Evolutionary conservation across 2,888 invertebrate genomes (phyloP).

Genomic region (Andrena marginata): DNA sequence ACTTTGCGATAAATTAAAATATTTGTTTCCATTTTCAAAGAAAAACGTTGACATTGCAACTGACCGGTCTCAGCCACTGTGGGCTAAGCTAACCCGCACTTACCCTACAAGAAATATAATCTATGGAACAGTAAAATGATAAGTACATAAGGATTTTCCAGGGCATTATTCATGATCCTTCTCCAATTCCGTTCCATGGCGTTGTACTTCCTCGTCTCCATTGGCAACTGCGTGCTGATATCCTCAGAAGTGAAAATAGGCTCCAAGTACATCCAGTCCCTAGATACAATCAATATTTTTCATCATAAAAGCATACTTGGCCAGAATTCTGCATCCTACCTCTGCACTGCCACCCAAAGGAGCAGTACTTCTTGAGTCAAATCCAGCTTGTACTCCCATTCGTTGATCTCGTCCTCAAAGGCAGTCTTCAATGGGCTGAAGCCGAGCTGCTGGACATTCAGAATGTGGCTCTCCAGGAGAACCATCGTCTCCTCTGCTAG

Average conservation of each 20-base stretch:
- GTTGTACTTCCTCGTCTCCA: slow-evolving; percentile 92
- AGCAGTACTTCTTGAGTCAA: slow-evolving; percentile 88
- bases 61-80: no score
- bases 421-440: slow-evolving; percentile 93
- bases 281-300: slow-evolving; percentile 73
- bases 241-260: slow-evolving; percentile 94
- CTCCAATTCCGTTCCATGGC: slow-evolving; percentile 93
- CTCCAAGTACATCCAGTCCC: slow-evolving; percentile 93
- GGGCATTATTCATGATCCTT: slow-evolving; percentile 90
- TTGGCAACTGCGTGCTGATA: slow-evolving; percentile 91
- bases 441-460: slow-evolving; percentile 90
- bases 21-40: no score
- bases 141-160: slow-evolving; percentile 86
- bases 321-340: slow-evolving; percentile 82
- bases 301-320: neutral
- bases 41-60: no score
- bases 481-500: slow-evolving; percentile 91
- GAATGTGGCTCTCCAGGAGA: slow-evolving; percentile 91
- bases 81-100: no score
- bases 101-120: no score
- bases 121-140: no score
- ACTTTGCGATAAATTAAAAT: no score
- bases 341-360: slow-evolving; percentile 91
- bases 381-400: slow-evolving; percentile 90
- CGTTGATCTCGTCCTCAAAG: slow-evolving; percentile 90